Base-by-base conservation (phyloP, 2,797 vertebrate species). In the Gallinago nigripennis region DNA sequence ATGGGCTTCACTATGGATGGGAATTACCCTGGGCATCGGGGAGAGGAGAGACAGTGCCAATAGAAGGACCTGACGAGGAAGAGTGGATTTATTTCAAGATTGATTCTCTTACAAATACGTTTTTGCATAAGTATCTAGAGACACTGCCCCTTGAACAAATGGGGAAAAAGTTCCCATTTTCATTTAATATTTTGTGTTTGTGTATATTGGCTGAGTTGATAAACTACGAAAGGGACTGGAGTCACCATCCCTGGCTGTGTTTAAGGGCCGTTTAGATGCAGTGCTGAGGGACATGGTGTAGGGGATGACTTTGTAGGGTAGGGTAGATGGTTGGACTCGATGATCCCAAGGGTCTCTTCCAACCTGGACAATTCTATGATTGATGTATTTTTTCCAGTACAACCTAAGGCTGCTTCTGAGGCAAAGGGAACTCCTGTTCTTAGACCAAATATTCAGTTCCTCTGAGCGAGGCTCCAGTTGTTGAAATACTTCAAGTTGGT, bases 1-100 rank as follows among this genome's bases (percentile, higher is more conserved):
- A 85, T 50, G 21, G 90, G 37, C 37, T 94, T 90, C 89, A 89
- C 90, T 95, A 80, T 83, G 94, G 92, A 92, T 81, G 89, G 86
- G 72, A 96, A 96, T 84, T 89, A 86, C 77, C 91, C 81, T 37
- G 28, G 89, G 91, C 50, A 86, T 60, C 33, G 20, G 88, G 70
- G 81, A 48, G 41, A 95, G 80, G 83, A 90, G 66, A 65, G 68
- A 79, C 82, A 94, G 92, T 54, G 60, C 86, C 94, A 83, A 60
- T 88, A 93, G 56, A 68, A 96, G 94, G 90, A 82, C 79, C 71
- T 92, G 73, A 88, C 65, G 77, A 57, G 65, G 87, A 72, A 79
- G 80, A 82, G 93, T 63, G 12, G 76, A 70, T 91, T 85, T 88
- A 86, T 85, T 96, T 96, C 93, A 91, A 92, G 79, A 63, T 61